Evolutionary conservation across 2,888 invertebrate species (phyloP).

Genomic region (Sepioteuthis lessoniana): DNA sequence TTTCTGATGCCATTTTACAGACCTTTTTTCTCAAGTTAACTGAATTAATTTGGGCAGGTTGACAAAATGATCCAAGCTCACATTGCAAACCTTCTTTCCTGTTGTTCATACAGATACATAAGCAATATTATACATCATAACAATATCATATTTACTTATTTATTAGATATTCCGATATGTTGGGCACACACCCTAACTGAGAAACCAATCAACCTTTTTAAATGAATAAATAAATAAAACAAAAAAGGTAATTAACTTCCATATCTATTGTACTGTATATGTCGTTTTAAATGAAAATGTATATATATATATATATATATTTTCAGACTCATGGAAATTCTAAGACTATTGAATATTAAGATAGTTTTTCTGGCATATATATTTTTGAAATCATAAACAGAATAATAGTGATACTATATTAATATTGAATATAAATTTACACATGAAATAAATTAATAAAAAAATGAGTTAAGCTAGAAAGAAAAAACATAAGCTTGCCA

Average conservation of each 20-base stretch:
- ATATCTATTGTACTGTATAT: background rate
- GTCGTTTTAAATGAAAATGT: background rate
- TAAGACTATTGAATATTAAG: too few relatives aligned
- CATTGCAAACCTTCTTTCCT: background rate
- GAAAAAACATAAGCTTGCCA: too few relatives aligned
- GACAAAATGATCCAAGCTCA: background rate
- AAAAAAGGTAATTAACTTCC: background rate
- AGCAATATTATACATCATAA: background rate
- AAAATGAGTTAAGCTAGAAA: too few relatives aligned
- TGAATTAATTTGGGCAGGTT: background rate
- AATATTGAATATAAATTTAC: too few relatives aligned
- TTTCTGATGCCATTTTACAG: background rate
- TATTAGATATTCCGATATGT: background rate
- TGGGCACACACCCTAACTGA: conserved; percentile 33
- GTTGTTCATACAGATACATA: background rate
- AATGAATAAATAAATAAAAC: too few relatives aligned
- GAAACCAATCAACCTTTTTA: background rate
- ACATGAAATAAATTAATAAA: too few relatives aligned
- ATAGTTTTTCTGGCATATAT: too few relatives aligned
- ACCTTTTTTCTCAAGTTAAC: background rate
- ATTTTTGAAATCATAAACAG: too few relatives aligned
- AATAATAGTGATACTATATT: too few relatives aligned
- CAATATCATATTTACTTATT: background rate
- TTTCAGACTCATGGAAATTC: too few relatives aligned
- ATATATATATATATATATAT: too few relatives aligned